Base-by-base conservation (phyloP, 1,140 invertebrate genomes). In the Danaus plexippus region DNA sequence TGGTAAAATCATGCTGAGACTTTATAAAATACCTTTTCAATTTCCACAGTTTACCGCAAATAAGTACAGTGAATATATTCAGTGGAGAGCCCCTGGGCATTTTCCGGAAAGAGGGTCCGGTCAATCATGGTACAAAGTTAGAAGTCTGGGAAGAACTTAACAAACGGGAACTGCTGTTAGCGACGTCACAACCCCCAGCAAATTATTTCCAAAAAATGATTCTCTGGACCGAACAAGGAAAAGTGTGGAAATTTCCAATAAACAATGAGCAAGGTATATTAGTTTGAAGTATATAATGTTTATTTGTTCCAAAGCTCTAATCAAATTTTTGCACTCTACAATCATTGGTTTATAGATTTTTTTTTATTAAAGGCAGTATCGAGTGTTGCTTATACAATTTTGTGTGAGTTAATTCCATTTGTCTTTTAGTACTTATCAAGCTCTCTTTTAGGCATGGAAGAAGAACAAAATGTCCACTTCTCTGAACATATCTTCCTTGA, bases 201-300 rank as follows among this genome's bases (percentile, higher is more conserved):
- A 99, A 99, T 89, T 92, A 93, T 69, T 98, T 97, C 80, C 92
- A 96, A 85, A 95, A 99, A 88, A 94, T 98, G 91, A 95, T 97
- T 54, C 72, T 92, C 49, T 98, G 96, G 96, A 99, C 98, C 0
- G 92, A 98, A 50, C 91, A 97, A 81, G 96, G 96, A 47, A 98
- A 97, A 88, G 68, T 99, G 9, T 99, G 98, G 98, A 92, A 94
- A 52, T 99, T 98, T 82, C 98, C 98, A 9, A 97, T 99, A 57
- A 89, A 99, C 82, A 99, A 99, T 89, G 97, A 99, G 88, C 93
- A 96, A 91, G 97, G 96, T 96, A 87, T 55, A 42, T 43, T 32
- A 40, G 8, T 9, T 9, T 45, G 12, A 59, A 44, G 43, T 22
- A 47, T 46, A 45, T 46, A 12, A 9, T 22, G 32, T 32, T 22